phyloP scores from a whole-genome alignment of 2,113 vertebrate species.

The Oreotrochilus melanogaster region DNA sequence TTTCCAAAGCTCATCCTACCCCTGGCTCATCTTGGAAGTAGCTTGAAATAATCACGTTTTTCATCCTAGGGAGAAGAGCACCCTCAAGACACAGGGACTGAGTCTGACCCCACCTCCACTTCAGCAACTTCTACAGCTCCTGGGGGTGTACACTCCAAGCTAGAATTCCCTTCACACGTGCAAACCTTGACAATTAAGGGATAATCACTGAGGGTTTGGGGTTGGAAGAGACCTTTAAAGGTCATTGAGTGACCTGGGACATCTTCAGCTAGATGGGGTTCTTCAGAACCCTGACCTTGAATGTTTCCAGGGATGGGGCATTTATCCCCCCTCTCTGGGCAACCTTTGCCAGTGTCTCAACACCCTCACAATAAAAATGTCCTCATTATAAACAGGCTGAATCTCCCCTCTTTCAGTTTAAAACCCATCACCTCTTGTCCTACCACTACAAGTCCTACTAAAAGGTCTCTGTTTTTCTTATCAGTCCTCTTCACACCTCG shows the following conservation, averaged over 20 bases:
- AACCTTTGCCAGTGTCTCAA: background rate
- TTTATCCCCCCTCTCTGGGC: background rate
- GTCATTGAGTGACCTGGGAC: too few species aligned
- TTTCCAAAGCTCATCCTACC: background rate
- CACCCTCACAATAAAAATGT: too few species aligned
- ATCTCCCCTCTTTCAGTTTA: background rate
- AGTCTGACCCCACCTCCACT: background rate
- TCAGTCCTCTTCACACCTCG: too few species aligned
- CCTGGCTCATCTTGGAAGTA: background rate
- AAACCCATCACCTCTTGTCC: background rate
- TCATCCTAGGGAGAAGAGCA: background rate
- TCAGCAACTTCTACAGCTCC: background rate
- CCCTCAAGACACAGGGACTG: too few species aligned
- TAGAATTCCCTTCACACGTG: background rate
- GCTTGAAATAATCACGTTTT: background rate
- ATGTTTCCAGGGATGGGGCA: background rate
- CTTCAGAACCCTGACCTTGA: background rate
- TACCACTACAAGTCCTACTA: background rate
- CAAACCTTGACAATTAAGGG: background rate
- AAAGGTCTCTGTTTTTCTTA: too few species aligned
- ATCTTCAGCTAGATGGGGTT: background rate
- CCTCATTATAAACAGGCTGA: too few species aligned
- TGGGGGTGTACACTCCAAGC: rapidly evolving
- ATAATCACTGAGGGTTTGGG: background rate
- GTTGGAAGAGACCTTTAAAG: background rate